Evolutionary conservation across 2,888 invertebrate genomes (phyloP).

Genomic region (Neuroscelio doddi): DNA sequence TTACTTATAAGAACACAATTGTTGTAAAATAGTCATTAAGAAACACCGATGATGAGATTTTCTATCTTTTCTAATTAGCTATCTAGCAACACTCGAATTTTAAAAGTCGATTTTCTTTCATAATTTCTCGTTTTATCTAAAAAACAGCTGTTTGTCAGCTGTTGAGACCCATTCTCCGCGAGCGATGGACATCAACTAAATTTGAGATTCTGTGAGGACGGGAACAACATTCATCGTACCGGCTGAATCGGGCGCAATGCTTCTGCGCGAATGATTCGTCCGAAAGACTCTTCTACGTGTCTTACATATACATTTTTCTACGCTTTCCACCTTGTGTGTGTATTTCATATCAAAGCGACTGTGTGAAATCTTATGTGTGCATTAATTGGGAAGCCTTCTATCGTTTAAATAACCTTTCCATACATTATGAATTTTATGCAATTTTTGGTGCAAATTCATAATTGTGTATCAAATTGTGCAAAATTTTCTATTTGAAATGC

Average conservation of each 20-base stretch:
- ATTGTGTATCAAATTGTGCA: no score
- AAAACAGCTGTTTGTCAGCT: neutral
- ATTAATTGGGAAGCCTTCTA: no score
- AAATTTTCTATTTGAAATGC: no score
- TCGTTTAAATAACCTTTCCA: no score
- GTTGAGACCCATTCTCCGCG: conserved; percentile 48
- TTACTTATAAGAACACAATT: neutral
- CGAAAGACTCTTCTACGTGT: conserved; percentile 4
- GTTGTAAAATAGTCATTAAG: no score
- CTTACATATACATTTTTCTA: no score
- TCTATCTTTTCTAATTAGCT: neutral
- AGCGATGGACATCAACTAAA: conserved; percentile 61
- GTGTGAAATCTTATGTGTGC: no score
- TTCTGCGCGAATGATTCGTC: conserved; percentile 50
- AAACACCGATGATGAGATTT: no score
- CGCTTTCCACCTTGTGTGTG: conserved; percentile 19
- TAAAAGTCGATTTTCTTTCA: conserved; percentile 13
- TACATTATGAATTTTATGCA: no score
- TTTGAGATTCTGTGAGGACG: conserved; percentile 51
- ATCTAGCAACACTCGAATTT: neutral
- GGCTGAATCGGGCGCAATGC: conserved; percentile 48
- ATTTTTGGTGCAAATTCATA: no score
- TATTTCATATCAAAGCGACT: no score
- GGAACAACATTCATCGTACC: conserved; percentile 43
- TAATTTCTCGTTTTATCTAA: neutral